A percentile compares a stretch with the other conserved stretches of the same genome.
Conservation (phyloP, 2,113 vertebrate genomes). For the Fregata magnificens region DNA sequence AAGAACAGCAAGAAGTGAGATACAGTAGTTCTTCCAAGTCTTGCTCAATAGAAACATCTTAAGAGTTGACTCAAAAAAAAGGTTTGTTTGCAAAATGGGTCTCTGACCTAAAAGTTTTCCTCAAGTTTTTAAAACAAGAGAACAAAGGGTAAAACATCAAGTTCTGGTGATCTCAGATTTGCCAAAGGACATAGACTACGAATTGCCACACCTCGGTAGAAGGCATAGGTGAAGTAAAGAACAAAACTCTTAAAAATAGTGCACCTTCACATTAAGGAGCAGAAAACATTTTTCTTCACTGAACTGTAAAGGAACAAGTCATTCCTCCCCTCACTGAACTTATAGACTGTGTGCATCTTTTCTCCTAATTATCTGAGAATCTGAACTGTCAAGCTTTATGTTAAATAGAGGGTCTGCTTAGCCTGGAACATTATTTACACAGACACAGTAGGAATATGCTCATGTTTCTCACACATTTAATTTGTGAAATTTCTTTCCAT, state of each 20-base stretch:
- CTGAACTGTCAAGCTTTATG: neutral
- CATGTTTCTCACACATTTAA: neutral
- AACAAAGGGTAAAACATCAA: neutral
- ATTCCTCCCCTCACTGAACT: neutral
- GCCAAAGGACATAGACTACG: neutral
- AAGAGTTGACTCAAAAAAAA: neutral
- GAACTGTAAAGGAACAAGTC: neutral
- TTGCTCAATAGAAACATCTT: neutral
- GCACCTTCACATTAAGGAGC: neutral
- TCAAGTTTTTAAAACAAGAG: neutral
- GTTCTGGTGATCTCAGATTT: neutral
- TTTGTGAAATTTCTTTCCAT: neutral
- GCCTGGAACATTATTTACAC: neutral
- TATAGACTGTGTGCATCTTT: neutral
- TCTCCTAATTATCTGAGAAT: neutral
- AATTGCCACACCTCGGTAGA: neutral
- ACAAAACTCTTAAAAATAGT: neutral
- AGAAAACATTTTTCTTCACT: neutral
- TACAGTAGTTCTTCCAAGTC: neutral
- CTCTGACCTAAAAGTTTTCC: neutral
- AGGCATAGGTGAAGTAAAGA: neutral
- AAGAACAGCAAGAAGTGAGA: neutral
- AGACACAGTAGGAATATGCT: neutral
- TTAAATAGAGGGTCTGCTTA: neutral
- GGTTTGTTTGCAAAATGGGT: neutral